Evolutionary conservation across 1,140 invertebrate genomes (phyloP), one percentile per base, ranked within the genome.

Genomic region (Pseudomyrmex concolor): DNA sequence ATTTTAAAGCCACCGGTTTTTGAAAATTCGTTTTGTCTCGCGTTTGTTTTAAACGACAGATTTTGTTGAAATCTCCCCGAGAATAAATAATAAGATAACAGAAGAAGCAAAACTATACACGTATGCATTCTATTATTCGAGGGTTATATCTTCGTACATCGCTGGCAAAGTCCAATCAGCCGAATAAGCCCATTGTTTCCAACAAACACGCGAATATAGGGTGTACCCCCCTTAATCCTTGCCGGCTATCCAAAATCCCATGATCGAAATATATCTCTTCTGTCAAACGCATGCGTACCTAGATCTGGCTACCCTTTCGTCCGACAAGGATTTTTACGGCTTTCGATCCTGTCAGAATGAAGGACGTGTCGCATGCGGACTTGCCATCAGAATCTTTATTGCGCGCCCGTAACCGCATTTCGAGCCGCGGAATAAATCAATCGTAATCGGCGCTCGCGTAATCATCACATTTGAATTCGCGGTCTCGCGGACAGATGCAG

Each of bases 251-350:
- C 91, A 92, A 93, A 92, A 92, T 91, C 92, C 34, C 91, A 93
- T 93, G 92, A 91, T 92, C 91, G 89, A 91, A 92, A 92, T 93
- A 93, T 92, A 93, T 92, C 92, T 93, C 92, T 89, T 93, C 92
- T 93, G 92, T 93, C 92, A 93, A 93, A 93, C 92, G 92, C 92
- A 93, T 92, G 88, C 91, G 91, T 92, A 91, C 91, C 89, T 92
- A 92, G 91, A 92, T 92, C 92, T 91, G 92, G 91, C 92, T 92
- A 92, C 92, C 92, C 92, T 93, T 93, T 93, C 92, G 91, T 89
- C 89, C 90, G 87, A 90, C 89, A 90, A 91, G 89, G 90, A 92
- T 91, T 93, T 93, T 92, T 89, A 92, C 91, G 90, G 91, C 92
- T 92, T 93, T 92, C 91, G 90, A 92, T 92, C 91, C 86, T 88